Conservation (phyloP, 1,140 invertebrate species). For the Theocolax elegans region DNA sequence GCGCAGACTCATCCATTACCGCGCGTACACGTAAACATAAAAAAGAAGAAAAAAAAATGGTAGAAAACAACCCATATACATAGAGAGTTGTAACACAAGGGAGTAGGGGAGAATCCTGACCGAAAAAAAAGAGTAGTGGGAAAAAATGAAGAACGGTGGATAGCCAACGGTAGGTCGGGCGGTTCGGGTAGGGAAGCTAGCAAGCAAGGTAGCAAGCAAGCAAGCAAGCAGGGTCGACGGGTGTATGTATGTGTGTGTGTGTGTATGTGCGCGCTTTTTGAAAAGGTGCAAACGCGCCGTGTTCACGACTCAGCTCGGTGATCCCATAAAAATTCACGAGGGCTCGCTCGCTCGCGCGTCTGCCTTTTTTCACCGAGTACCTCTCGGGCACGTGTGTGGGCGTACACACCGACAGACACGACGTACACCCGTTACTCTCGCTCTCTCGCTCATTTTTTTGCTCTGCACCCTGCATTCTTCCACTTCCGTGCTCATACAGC, state of each 20-base stretch:
- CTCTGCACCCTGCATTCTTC: constrained; percentile 1
- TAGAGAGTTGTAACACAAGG: neutral
- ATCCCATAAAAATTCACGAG: constrained; percentile 41
- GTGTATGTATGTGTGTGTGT: neutral
- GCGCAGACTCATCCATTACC: neutral
- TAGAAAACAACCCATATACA: neutral
- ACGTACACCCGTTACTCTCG: neutral
- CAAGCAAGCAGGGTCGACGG: constrained; percentile 17
- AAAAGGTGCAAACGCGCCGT: constrained; percentile 36
- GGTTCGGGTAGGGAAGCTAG: too few species aligned
- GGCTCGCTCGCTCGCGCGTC: neutral
- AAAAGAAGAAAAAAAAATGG: neutral
- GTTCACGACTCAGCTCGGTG: constrained; percentile 34
- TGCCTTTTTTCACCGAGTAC: too few species aligned
- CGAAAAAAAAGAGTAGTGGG: neutral
- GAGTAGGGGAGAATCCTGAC: neutral
- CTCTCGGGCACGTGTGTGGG: neutral
- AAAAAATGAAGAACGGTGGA: neutral
- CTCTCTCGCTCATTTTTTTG: neutral
- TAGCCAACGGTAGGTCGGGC: too few species aligned
- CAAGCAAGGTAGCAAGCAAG: too few species aligned
- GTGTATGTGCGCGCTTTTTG: constrained; percentile 28
- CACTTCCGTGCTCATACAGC: constrained; percentile 6
- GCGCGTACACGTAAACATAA: neutral
- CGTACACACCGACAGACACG: neutral